phyloP scores from a whole-genome alignment of 2,888 invertebrate genomes.

The Pherbina coryleti region DNA sequence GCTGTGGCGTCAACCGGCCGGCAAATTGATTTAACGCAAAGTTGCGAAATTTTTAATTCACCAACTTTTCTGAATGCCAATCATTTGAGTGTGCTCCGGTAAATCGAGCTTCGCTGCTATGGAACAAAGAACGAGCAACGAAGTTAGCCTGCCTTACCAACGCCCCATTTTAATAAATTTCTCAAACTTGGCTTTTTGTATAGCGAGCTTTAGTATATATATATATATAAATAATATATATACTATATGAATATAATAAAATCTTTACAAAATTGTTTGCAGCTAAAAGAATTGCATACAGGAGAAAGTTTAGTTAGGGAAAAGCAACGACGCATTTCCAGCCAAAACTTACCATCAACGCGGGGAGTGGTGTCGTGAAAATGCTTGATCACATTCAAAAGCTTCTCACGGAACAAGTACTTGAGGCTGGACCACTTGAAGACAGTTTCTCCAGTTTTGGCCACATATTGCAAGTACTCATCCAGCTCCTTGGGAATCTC shows the following conservation, averaged over 20 bases:
- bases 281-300: not conserved
- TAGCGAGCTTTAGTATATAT: not conserved
- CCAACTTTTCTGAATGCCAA: too few species aligned
- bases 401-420: slow-evolving; percentile 88
- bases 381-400: slow-evolving; percentile 87
- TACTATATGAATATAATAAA: not conserved
- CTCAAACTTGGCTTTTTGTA: slow-evolving; percentile 17
- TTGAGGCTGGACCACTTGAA: slow-evolving; percentile 93
- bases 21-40: too few species aligned
- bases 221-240: too few species aligned
- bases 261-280: not conserved
- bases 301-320: slow-evolving; percentile 14
- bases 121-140: not conserved
- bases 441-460: slow-evolving; percentile 93
- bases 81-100: too few species aligned
- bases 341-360: slow-evolving; percentile 64
- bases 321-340: slow-evolving; percentile 5
- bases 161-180: slow-evolving; percentile 5
- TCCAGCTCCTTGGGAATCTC: slow-evolving; percentile 91
- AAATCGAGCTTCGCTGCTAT: not conserved
- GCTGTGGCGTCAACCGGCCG: not conserved
- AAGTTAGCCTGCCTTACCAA: not conserved
- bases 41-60: too few species aligned
- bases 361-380: slow-evolving; percentile 85
- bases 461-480: slow-evolving; percentile 88